phyloP scores from a whole-genome alignment of 2,797 vertebrate species.

The Thaleichthys pacificus region DNA sequence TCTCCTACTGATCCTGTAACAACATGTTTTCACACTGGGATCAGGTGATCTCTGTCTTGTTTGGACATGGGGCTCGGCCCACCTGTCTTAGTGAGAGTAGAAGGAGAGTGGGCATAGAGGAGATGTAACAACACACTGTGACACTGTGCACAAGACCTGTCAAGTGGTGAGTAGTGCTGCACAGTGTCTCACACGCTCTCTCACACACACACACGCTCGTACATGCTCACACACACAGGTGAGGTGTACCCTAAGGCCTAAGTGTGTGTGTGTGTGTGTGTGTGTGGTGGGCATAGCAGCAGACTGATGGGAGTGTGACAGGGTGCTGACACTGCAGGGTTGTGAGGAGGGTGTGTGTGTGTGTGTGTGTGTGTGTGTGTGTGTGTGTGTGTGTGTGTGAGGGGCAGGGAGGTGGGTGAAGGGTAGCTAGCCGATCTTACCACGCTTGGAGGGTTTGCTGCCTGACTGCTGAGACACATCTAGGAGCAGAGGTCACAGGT shows the following conservation, averaged over 20 bases:
- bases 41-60: too few species aligned
- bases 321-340: neutral
- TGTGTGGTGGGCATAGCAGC: neutral
- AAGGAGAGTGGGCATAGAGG: neutral
- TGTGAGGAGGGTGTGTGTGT: neutral
- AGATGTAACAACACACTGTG: neutral
- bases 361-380: constrained; percentile 40
- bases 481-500: constrained; percentile 74
- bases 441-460: constrained; percentile 90
- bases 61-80: neutral
- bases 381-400: constrained; percentile 24
- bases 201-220: constrained; percentile 12
- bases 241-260: neutral
- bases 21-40: too few species aligned
- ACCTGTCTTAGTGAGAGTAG: neutral
- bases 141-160: neutral
- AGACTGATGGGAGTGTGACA: neutral
- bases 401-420: neutral
- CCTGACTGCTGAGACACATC: constrained; percentile 88
- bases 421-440: constrained; percentile 76
- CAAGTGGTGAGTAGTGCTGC: neutral
- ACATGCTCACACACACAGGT: constrained; percentile 8
- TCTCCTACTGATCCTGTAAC: too few species aligned
- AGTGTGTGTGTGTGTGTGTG: neutral
- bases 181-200: too few species aligned